phyloP scores from a whole-genome alignment of 1,140 invertebrate species.

The Drosophila parvula region DNA sequence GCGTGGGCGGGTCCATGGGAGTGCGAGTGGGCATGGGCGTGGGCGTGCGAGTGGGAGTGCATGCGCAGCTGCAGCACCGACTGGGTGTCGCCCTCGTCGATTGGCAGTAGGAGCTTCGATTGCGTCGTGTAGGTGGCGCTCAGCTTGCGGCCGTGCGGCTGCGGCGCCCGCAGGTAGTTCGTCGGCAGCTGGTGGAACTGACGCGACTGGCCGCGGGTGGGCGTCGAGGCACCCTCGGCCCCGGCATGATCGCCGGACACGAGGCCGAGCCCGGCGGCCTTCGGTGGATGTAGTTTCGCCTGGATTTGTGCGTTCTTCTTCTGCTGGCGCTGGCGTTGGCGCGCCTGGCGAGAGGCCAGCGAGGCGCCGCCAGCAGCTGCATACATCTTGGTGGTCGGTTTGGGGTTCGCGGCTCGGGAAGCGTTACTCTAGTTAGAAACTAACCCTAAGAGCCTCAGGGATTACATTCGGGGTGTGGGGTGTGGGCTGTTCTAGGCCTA shows the following conservation, averaged over 20 bases:
- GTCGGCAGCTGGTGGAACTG: constrained; percentile 86
- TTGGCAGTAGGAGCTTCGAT: constrained; percentile 83
- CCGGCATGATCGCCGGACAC: constrained; percentile 66
- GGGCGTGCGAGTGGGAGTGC: constrained; percentile 67
- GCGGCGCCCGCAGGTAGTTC: constrained; percentile 82
- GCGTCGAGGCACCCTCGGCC: constrained; percentile 69
- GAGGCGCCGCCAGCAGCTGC: constrained; percentile 90
- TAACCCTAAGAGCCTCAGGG: constrained; percentile 24
- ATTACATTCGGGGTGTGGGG: constrained; percentile 50
- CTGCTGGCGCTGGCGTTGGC: constrained; percentile 84
- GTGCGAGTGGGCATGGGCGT: constrained; percentile 63
- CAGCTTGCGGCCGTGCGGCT: constrained; percentile 76
- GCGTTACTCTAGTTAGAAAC: constrained; percentile 50
- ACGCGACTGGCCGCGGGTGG: constrained; percentile 84
- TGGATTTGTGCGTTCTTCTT: constrained; percentile 85
- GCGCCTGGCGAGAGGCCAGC: constrained; percentile 88
- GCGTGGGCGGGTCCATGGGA: constrained; percentile 40
- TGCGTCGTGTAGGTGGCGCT: constrained; percentile 82
- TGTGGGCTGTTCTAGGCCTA: constrained; percentile 11
- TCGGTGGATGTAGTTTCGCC: constrained; percentile 84
- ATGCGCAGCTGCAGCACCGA: constrained; percentile 81
- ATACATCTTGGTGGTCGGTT: constrained; percentile 86
- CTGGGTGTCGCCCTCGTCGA: constrained; percentile 80
- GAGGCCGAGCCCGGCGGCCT: constrained; percentile 67
- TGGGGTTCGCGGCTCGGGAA: constrained; percentile 4